Percentiles rank a stretch among this genome's conserved stretches.
These are phyloP conservation scores for Stichopus chloronotus DNA, from an alignment of 35 echinoderm and acorn worm species.

Conservation along the genomic window DNA sequence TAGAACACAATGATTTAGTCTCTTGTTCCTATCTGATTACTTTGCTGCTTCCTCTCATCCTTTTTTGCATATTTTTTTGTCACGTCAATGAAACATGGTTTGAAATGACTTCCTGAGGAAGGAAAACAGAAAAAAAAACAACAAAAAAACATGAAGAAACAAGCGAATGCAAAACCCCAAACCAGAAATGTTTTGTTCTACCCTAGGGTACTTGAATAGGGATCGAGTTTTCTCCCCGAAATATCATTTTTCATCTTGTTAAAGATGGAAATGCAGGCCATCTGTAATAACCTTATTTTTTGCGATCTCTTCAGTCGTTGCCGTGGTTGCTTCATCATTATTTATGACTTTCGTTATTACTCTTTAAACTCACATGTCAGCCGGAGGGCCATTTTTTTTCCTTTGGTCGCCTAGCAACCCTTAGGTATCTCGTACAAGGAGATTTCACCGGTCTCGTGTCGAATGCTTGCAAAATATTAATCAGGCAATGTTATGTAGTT, in stretches of 20 bases:
- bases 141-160: too few relatives aligned
- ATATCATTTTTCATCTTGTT: slow-evolving; percentile 8
- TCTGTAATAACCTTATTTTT: slow-evolving; percentile 1
- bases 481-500: background rate
- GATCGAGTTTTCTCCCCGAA: background rate
- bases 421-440: background rate
- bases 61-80: too few relatives aligned
- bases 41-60: too few relatives aligned
- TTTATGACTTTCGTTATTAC: slow-evolving; percentile 17
- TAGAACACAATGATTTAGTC: too few relatives aligned
- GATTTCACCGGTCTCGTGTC: background rate
- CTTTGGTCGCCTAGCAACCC: background rate
- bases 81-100: too few relatives aligned
- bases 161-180: too few relatives aligned
- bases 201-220: background rate
- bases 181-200: too few relatives aligned
- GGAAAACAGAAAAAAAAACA: too few relatives aligned
- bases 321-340: background rate
- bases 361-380: slow-evolving; percentile 7
- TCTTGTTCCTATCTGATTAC: too few relatives aligned
- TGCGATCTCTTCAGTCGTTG: background rate
- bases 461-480: background rate
- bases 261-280: background rate
- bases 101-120: too few relatives aligned
- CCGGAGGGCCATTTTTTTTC: background rate